Evolutionary conservation across 2,113 vertebrate species (phyloP), one percentile per base, ranked within the genome.

Genomic region (Gymnocephalus cernua): DNA sequence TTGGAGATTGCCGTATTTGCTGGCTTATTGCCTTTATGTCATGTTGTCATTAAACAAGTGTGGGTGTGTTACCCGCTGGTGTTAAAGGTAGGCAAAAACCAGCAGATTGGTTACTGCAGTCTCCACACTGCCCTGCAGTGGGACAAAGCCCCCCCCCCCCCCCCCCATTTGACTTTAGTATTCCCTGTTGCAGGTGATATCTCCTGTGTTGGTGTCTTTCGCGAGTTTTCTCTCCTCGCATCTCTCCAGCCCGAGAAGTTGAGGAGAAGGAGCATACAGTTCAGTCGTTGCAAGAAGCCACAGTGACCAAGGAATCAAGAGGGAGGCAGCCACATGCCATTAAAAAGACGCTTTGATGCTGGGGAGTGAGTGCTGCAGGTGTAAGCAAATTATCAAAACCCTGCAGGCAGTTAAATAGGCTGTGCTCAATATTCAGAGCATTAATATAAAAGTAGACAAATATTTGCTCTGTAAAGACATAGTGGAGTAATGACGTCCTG

Each of bases 141-240:
- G 19, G 16, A 69, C 45, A 44, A 45, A 48, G 15, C 23, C 23
- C 16, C 21, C 10, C 29, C 47, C 21, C 32, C 18, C 23, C 23
- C 15, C 16, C 9, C 29, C 47, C 16, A 11, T 3, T 62, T 91
- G 69, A 93, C 70, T 72, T 53, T 13, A 70, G 11, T 92, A 35
- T 92, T 27, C 85, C 66, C 38, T 91, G 73, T 95, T 94, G 45
- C 95, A 97, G 96, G 92, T 93, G 88, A 95, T 86, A 62, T 94
- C 82, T 92, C 95, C 72, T 81, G 88, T 81, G 78, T 86, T 87
- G 94, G 94, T 91, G 93, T 96, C 95, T 93, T 96, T 95, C 78
- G 95, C 88, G 83, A 97, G 82, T 95, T 96, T 95, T 95, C 96
- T 86, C 88, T 95, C 93, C 89, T 96, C 92, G 95, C 96, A 53